phyloP scores from a whole-genome alignment of 2,797 vertebrate species.

The Pseudomugil gertrudae region DNA sequence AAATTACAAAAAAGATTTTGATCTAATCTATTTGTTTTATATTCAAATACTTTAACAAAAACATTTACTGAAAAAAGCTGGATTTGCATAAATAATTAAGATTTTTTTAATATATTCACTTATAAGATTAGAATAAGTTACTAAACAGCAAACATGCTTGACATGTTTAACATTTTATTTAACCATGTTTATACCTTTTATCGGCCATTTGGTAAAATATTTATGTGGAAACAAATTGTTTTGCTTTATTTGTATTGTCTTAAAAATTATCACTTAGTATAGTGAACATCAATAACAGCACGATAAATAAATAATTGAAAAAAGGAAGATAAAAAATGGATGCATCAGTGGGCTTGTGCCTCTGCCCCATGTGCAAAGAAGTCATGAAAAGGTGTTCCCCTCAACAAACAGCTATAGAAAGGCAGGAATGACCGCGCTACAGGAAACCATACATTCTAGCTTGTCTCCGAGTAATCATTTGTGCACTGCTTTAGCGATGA shows the following conservation, averaged over 20 bases:
- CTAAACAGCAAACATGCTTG: too few relatives aligned
- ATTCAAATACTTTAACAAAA: neutral
- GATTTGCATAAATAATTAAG: too few relatives aligned
- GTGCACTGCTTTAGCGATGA: slow-evolving; percentile 16
- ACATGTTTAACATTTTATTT: neutral
- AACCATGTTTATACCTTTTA: too few relatives aligned
- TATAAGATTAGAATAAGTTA: too few relatives aligned
- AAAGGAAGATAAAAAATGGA: neutral
- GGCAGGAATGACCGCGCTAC: slow-evolving; percentile 8
- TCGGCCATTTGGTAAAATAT: neutral
- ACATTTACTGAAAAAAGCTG: neutral
- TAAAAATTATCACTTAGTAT: neutral
- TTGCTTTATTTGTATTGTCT: neutral
- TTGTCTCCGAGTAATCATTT: slow-evolving; percentile 23
- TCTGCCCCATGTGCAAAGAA: neutral
- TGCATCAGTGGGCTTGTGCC: too few relatives aligned
- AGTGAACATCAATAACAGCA: neutral
- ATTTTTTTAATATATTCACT: too few relatives aligned
- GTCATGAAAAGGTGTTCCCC: neutral
- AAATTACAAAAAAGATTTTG: neutral
- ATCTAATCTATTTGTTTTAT: neutral
- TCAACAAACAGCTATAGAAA: slow-evolving; percentile 9
- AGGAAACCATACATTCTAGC: slow-evolving; percentile 26
- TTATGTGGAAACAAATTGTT: neutral
- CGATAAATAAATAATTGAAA: neutral